Evolutionary conservation across 2,888 invertebrate genomes (phyloP).

Genomic region (Cylloceria caligata): DNA sequence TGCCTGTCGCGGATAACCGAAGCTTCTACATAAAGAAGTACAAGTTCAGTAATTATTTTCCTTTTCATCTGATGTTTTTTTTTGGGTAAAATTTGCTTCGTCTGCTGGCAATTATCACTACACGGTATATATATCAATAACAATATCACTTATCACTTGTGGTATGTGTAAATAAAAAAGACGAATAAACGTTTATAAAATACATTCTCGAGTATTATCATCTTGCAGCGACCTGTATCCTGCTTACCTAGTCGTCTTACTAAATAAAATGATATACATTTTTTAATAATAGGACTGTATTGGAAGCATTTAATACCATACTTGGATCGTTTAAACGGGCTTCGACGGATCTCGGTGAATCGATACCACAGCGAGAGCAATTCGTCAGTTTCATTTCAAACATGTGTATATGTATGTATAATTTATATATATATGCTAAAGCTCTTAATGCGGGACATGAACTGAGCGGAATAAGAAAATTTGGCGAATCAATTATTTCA

Average conservation of each 20-base stretch:
- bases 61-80: slow-evolving; percentile 41
- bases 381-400: slow-evolving; percentile 58
- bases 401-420: background rate
- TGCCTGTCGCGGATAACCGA: slow-evolving; percentile 84
- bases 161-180: slow-evolving; percentile 84
- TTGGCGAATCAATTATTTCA: slow-evolving; percentile 30
- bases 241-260: slow-evolving; percentile 70
- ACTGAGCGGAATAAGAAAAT: slow-evolving; percentile 29
- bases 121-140: slow-evolving; percentile 78
- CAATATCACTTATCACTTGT: slow-evolving; percentile 84
- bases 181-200: slow-evolving; percentile 85
- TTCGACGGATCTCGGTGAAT: slow-evolving; percentile 58
- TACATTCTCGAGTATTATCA: slow-evolving; percentile 84
- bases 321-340: slow-evolving; percentile 71
- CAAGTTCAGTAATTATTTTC: slow-evolving; percentile 72
- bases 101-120: slow-evolving; percentile 69
- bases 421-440: slow-evolving; percentile 25
- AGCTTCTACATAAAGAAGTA: slow-evolving; percentile 82
- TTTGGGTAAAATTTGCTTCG: slow-evolving; percentile 47
- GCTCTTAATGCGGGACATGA: slow-evolving; percentile 13
- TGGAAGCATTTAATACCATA: slow-evolving; percentile 84
- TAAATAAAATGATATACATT: slow-evolving; percentile 81
- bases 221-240: slow-evolving; percentile 70
- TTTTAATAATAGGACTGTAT: slow-evolving; percentile 80
- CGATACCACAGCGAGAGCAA: slow-evolving; percentile 65